Evolutionary conservation across 2,888 invertebrate genomes (phyloP), one percentile per base, ranked within the genome.

Genomic region (Rhamphomyia laevipes): DNA sequence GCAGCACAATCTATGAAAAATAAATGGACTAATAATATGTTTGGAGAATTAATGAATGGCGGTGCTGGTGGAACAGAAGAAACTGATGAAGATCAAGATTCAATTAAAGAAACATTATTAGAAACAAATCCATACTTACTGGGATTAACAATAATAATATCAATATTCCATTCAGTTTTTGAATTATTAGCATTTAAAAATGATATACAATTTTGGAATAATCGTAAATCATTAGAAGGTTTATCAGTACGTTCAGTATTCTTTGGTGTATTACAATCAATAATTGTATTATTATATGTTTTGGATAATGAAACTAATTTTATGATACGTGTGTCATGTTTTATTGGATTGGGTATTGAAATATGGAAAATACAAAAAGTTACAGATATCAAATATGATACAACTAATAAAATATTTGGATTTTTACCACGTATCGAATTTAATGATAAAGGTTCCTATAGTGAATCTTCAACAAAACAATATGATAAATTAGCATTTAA

Each of bases 161-260:
- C 97, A 1, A 80, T 99, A 50, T 75, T 99, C 17, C 99, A 99
- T 73, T 96, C 94, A 50, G 82, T 99, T 54, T 99, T 99, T 74
- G 99, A 99, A 70, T 80, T 99, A 58, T 75, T 99, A 49, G 99
- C 99, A 41, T 99, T 99, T 70, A 99, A 99, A 74, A 99, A 99
- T 74, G 99, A 99, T 69, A 99, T 99, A 62, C 99, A 99, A 70
- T 99, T 99, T 68, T 99, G 99, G 99, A 93, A 94, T 61, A 95
- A 94, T 63, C 80, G 96, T 15, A 92, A 96, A 66, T 93, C 94
- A 0, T 74, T 99, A 43, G 97, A 99, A 73, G 97, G 97, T 11
- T 76, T 99, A 37, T 97, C 97, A 0, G 97, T 99, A 4, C 81
- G 97, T 56, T 95, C 93, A 1, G 96, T 99, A 27, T 94, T 99